Conservation (phyloP, 2,888 invertebrate species). For the Microctonus hyperodae region DNA sequence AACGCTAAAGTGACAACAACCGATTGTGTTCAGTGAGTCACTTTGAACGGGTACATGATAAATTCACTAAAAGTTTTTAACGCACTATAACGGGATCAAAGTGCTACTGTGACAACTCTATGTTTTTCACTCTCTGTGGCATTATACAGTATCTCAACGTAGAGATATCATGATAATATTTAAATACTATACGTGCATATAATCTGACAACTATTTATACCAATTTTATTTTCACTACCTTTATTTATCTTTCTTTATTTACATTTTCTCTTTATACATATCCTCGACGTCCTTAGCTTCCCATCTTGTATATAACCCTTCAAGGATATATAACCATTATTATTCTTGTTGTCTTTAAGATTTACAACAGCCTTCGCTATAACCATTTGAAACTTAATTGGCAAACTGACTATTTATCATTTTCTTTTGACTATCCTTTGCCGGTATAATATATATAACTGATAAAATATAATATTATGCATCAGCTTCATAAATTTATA, state of each 20-base stretch:
- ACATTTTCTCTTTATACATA: slow-evolving; percentile 14
- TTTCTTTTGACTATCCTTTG: background rate
- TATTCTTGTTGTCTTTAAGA: slow-evolving; percentile 36
- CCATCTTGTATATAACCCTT: slow-evolving; percentile 12
- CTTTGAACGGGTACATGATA: slow-evolving; percentile 45
- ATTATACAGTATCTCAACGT: no score
- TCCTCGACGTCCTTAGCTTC: slow-evolving; percentile 10
- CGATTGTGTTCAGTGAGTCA: slow-evolving; percentile 43
- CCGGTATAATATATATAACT: background rate
- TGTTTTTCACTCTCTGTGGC: no score
- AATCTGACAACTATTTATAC: no score
- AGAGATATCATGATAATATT: no score
- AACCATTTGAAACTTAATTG: slow-evolving; percentile 30
- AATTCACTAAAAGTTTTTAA: slow-evolving; percentile 40
- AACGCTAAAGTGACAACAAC: slow-evolving; percentile 42
- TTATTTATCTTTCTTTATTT: slow-evolving; percentile 22
- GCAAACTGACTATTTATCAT: slow-evolving; percentile 34
- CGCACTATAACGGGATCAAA: slow-evolving; percentile 42
- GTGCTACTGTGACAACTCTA: no score
- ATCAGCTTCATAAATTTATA: background rate
- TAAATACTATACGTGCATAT: no score
- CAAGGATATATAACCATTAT: slow-evolving; percentile 32
- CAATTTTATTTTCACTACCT: no score
- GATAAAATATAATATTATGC: slow-evolving; percentile 8
- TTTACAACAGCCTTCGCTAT: slow-evolving; percentile 31